Percentiles rank a stretch among this genome's conserved stretches.
Conservation (phyloP, 92 coral and sea anemone species). For the Isaurus tuberculatus region DNA sequence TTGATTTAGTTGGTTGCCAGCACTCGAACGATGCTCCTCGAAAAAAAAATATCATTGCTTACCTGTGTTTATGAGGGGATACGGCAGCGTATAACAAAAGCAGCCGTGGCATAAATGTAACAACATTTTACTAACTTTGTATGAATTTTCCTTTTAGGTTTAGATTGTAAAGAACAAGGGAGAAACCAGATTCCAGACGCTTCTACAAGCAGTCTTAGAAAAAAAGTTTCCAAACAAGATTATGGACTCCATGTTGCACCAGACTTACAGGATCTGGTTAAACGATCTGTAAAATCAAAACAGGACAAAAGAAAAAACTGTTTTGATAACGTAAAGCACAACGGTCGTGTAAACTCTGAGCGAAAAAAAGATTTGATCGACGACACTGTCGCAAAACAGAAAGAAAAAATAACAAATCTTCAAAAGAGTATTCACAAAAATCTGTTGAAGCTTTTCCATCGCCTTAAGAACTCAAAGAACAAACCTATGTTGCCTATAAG, state of each 20-base stretch:
- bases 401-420: constrained; percentile 66
- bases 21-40: too few relatives aligned
- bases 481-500: constrained; percentile 9
- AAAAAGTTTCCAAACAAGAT: not conserved
- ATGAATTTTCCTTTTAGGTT: not conserved
- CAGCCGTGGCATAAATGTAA: not conserved
- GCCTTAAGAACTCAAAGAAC: constrained; percentile 46
- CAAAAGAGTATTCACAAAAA: constrained; percentile 83
- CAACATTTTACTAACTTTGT: not conserved
- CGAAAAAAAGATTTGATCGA: constrained; percentile 49
- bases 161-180: not conserved
- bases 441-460: constrained; percentile 77
- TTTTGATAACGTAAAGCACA: not conserved
- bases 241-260: constrained; percentile 45
- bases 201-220: constrained; percentile 24
- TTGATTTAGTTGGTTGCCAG: too few relatives aligned
- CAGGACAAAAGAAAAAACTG: not conserved
- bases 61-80: too few relatives aligned
- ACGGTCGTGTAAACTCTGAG: constrained; percentile 28
- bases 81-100: too few relatives aligned
- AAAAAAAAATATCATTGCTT: too few relatives aligned
- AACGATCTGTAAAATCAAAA: not conserved
- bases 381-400: constrained; percentile 56
- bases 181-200: not conserved
- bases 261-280: constrained; percentile 27